A percentile compares a stretch with the other conserved stretches of the same genome.
These are phyloP conservation scores for Tiliacea citrago DNA, from an alignment of 2,888 invertebrate species.

Conservation along the genomic window DNA sequence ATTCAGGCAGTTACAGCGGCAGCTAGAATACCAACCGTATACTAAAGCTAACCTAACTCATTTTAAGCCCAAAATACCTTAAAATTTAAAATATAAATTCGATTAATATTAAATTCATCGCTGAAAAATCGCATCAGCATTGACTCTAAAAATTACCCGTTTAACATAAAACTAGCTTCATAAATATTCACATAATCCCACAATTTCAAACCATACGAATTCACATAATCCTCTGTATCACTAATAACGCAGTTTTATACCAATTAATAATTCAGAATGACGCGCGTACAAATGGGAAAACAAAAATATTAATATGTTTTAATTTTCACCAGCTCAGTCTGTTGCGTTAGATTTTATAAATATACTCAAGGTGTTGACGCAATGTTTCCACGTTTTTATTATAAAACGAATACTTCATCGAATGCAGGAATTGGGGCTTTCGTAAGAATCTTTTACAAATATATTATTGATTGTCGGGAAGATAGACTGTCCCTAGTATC, in stretches of 20 bases:
- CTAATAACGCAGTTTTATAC: slow-evolving; percentile 35
- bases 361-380: slow-evolving; percentile 54
- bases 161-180: slow-evolving; percentile 20
- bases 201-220: slow-evolving; percentile 27
- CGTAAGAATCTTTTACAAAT: slow-evolving; percentile 24
- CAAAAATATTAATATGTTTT: slow-evolving; percentile 51
- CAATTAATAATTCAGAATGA: slow-evolving; percentile 54
- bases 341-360: slow-evolving; percentile 58
- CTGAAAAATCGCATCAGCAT: neutral
- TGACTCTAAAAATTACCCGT: neutral
- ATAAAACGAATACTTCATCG: slow-evolving; percentile 53
- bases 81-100: neutral
- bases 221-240: slow-evolving; percentile 31
- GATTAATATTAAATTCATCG: neutral
- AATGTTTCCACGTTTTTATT: slow-evolving; percentile 51
- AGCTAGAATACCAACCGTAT: neutral
- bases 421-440: slow-evolving; percentile 37
- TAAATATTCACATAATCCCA: slow-evolving; percentile 29
- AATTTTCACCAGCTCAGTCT: slow-evolving; percentile 40
- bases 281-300: slow-evolving; percentile 41
- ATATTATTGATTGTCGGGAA: slow-evolving; percentile 34
- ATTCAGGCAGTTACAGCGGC: neutral
- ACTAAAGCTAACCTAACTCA: neutral
- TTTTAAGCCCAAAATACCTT: neutral
- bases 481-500: neutral